Evolutionary conservation across 2,113 vertebrate genomes (phyloP).

Genomic region (Pedetes capensis): DNA sequence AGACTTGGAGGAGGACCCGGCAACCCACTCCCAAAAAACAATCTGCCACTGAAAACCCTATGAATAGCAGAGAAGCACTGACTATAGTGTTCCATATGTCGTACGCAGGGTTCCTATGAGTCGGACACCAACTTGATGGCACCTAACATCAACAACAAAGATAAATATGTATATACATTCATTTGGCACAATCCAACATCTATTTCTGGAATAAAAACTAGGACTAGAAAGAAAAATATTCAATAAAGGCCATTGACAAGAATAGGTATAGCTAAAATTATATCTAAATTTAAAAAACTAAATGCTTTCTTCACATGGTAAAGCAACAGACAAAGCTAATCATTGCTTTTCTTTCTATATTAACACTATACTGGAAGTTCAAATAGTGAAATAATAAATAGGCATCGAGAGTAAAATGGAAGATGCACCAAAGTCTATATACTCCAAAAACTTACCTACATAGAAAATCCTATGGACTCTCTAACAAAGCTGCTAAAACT

Average conservation of each 20-base stretch:
- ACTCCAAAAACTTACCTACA: not conserved
- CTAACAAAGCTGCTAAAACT: not conserved
- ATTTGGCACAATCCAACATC: not conserved
- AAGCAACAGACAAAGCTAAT: not conserved
- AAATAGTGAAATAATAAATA: not conserved
- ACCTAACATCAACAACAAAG: too few species aligned
- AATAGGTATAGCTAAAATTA: not conserved
- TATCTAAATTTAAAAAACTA: not conserved
- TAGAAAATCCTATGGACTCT: not conserved
- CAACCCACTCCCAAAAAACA: too few species aligned
- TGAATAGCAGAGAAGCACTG: too few species aligned
- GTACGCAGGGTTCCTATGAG: too few species aligned
- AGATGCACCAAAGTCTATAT: not conserved
- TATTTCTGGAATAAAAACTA: not conserved
- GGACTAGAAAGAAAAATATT: not conserved
- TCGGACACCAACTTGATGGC: too few species aligned
- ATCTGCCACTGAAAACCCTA: too few species aligned
- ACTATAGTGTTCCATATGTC: too few species aligned
- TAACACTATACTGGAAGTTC: not conserved
- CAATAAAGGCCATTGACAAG: not conserved
- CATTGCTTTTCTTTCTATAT: not conserved
- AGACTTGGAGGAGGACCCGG: too few species aligned
- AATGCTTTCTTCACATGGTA: not conserved
- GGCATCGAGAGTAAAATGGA: not conserved
- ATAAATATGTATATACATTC: not conserved